Conservation (phyloP, 2,113 vertebrate species). For the Microtus oregoni region DNA sequence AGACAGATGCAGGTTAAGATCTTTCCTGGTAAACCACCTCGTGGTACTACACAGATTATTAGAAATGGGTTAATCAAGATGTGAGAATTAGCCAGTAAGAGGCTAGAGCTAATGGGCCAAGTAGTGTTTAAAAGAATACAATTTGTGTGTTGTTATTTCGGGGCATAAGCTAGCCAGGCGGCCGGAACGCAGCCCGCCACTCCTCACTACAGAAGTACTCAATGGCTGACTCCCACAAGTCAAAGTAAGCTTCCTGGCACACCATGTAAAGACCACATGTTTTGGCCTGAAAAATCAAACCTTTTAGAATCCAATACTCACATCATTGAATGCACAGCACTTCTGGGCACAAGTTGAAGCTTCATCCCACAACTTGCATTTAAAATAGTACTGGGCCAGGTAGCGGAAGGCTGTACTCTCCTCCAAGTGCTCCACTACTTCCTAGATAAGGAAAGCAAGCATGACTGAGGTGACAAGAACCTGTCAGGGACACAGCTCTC, state of each 20-base stretch:
- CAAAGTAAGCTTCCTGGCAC: not conserved
- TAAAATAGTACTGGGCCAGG: conserved; percentile 98
- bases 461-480: conserved; percentile 9
- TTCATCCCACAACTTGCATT: conserved; percentile 97
- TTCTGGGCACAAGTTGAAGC: conserved; percentile 97
- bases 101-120: no score
- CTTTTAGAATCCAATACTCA: conserved; percentile 87
- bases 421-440: conserved; percentile 96
- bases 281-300: conserved; percentile 53
- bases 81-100: no score
- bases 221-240: no score
- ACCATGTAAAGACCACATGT: conserved; percentile 8
- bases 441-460: conserved; percentile 85
- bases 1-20: no score
- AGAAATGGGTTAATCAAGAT: no score
- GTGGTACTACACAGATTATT: no score
- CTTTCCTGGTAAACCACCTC: no score
- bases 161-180: no score
- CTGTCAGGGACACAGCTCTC: not conserved
- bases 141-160: no score
- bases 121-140: no score
- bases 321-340: conserved; percentile 98
- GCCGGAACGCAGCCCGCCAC: no score
- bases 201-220: not conserved
- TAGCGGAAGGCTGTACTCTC: conserved; percentile 98